phyloP scores from a whole-genome alignment of 2,797 vertebrate genomes.

The Phrynocephalus guinanensis region DNA sequence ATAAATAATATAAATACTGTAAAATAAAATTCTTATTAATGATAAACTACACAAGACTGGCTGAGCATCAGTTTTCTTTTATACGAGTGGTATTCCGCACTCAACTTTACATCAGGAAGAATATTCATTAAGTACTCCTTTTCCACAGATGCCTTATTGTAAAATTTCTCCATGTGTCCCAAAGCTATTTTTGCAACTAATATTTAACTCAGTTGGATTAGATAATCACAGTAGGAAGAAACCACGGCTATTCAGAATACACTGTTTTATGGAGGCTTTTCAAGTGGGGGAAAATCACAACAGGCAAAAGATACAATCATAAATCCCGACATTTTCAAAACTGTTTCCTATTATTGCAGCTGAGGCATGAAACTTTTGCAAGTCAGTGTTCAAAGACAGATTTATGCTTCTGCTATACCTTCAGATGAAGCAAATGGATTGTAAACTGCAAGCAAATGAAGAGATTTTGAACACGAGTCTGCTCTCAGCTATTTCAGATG shows the following conservation, averaged over 20 bases:
- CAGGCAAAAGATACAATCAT: slow-evolving; percentile 73
- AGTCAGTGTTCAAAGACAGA: slow-evolving; percentile 72
- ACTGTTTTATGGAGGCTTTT: slow-evolving; percentile 71
- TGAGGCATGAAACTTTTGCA: slow-evolving; percentile 73
- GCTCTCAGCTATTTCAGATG: slow-evolving; percentile 41
- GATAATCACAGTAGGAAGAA: not conserved
- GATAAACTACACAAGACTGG: not conserved
- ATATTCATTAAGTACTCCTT: not conserved
- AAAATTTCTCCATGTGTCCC: not conserved
- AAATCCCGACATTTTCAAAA: slow-evolving; percentile 75
- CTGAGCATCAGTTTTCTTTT: not conserved
- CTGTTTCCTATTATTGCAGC: slow-evolving; percentile 73
- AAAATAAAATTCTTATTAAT: not conserved
- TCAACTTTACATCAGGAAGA: not conserved
- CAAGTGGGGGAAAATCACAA: slow-evolving; percentile 68
- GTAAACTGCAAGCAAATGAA: slow-evolving; percentile 64
- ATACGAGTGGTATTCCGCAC: not conserved
- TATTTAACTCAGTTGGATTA: not conserved
- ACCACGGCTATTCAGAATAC: slow-evolving; percentile 56
- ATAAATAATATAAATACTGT: too few relatives aligned
- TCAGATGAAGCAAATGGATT: slow-evolving; percentile 71
- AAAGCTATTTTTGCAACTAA: slow-evolving; percentile 2
- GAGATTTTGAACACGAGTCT: slow-evolving; percentile 54
- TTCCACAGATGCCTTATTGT: not conserved
- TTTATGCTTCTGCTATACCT: slow-evolving; percentile 70